phyloP scores from a whole-genome alignment of 30 jellyfish, hydroid and myxozoan species.

The Aurelia coerulea region DNA sequence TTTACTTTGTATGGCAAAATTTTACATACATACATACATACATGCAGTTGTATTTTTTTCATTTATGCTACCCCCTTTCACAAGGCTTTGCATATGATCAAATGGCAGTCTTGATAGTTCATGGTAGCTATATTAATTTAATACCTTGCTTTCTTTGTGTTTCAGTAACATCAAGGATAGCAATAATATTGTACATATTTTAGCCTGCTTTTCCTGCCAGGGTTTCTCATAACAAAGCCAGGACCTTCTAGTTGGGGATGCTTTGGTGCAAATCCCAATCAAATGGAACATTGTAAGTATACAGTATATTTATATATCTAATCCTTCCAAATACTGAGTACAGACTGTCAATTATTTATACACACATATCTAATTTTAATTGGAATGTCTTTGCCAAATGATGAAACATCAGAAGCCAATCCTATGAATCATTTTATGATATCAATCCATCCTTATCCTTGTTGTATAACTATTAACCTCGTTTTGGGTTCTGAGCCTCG shows the following conservation, averaged over 20 bases:
- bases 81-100: slow-evolving; percentile 24
- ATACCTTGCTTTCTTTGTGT: slow-evolving; percentile 2
- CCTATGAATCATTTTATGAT: slow-evolving; percentile 41
- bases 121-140: slow-evolving; percentile 16
- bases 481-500: too few relatives aligned
- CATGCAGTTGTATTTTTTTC: neutral
- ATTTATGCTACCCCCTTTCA: slow-evolving; percentile 43
- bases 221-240: neutral
- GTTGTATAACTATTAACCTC: too few relatives aligned
- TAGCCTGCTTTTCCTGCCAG: too few relatives aligned
- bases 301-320: too few relatives aligned
- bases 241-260: slow-evolving; percentile 96
- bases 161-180: neutral
- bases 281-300: slow-evolving; percentile 88
- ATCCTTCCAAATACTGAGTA: too few relatives aligned
- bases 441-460: slow-evolving; percentile 5
- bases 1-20: too few relatives aligned
- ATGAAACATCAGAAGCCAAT: slow-evolving; percentile 53
- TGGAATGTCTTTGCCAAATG: slow-evolving; percentile 38
- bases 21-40: neutral
- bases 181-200: too few relatives aligned
- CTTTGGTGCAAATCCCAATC: slow-evolving; percentile 92
- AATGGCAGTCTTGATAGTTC: slow-evolving; percentile 38
- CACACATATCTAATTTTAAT: too few relatives aligned
- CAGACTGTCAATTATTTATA: too few relatives aligned